Conservation (phyloP, 2,113 vertebrate species). For the Montifringilla adamsi region DNA sequence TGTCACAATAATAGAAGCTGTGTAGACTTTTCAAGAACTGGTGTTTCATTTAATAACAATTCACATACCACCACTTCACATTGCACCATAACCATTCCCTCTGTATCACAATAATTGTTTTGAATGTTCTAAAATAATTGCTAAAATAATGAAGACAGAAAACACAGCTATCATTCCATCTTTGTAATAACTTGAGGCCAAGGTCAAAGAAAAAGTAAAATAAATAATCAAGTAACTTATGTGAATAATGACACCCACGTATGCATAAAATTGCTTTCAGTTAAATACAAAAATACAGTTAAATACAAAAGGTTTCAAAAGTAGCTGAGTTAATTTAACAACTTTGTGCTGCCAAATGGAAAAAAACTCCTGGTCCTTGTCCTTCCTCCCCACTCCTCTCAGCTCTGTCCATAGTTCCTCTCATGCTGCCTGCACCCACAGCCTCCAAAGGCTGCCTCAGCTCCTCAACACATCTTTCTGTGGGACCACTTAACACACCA, state of each 20-base stretch:
- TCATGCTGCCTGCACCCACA: neutral
- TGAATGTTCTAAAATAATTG: neutral
- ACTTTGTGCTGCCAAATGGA: neutral
- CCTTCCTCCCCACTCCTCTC: neutral
- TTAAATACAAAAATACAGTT: neutral
- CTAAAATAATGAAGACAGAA: neutral
- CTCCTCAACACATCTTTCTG: neutral
- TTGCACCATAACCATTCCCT: neutral
- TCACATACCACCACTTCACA: neutral
- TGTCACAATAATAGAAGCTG: neutral
- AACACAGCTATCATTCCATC: neutral
- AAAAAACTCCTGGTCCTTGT: neutral
- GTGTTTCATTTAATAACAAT: neutral
- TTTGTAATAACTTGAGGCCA: neutral
- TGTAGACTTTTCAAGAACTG: neutral
- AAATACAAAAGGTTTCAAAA: neutral
- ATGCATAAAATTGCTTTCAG: neutral
- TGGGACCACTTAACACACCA: neutral
- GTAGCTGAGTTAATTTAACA: neutral
- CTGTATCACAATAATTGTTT: neutral
- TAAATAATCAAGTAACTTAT: neutral
- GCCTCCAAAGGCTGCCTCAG: neutral
- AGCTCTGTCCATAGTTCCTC: neutral
- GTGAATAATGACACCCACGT: neutral
- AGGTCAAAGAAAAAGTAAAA: neutral